Percentiles rank a stretch among this genome's conserved stretches.
Conservation (phyloP, 1,140 invertebrate species). For the Pantala flavescens region DNA sequence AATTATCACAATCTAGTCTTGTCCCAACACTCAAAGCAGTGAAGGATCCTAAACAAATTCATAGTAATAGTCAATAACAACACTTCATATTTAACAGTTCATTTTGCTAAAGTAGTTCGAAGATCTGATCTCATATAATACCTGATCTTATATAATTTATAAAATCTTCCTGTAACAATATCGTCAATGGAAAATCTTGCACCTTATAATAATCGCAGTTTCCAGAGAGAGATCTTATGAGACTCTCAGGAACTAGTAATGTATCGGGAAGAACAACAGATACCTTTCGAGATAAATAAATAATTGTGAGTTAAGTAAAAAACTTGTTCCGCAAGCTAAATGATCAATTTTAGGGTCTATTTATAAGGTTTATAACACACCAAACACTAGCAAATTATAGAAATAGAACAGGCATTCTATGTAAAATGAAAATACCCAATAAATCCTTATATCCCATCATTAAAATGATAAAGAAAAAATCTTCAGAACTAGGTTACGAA, state of each 20-base stretch:
- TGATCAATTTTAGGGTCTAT: too few relatives aligned
- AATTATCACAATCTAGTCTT: not conserved
- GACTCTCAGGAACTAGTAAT: constrained; percentile 31
- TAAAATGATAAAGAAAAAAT: too few relatives aligned
- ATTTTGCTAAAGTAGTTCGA: too few relatives aligned
- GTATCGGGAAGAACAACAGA: constrained; percentile 42
- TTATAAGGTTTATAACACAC: too few relatives aligned
- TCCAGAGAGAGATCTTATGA: constrained; percentile 32
- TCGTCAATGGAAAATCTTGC: constrained; percentile 31
- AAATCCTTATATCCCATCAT: too few relatives aligned
- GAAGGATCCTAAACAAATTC: not conserved
- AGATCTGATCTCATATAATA: constrained; percentile 18
- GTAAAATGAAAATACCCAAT: too few relatives aligned
- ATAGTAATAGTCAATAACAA: too few relatives aligned
- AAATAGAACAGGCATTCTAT: too few relatives aligned
- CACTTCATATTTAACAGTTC: too few relatives aligned
- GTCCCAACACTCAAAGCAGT: not conserved
- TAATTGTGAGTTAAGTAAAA: constrained; percentile 22
- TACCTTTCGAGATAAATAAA: constrained; percentile 34
- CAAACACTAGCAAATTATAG: too few relatives aligned
- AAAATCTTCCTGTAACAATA: constrained; percentile 41
- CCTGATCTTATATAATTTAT: constrained; percentile 43
- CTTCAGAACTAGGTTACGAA: too few relatives aligned
- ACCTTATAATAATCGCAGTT: constrained; percentile 47
- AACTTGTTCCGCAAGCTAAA: too few relatives aligned